Base-by-base conservation (phyloP, 2,888 invertebrate genomes). In the Eupithecia exiguata region DNA sequence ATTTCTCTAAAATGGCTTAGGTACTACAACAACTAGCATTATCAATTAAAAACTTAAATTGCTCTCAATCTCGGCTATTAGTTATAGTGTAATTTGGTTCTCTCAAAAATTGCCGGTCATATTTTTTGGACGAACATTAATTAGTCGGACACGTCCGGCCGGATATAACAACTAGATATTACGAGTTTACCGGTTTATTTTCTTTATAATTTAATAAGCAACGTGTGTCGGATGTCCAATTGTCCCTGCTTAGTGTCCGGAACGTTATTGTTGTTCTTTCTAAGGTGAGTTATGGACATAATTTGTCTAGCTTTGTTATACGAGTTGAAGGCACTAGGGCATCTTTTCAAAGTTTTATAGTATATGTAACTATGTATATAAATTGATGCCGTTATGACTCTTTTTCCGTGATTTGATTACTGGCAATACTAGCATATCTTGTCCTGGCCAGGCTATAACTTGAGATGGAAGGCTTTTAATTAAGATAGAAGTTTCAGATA, bases 171-270 rank as follows among this genome's bases (percentile, higher is more conserved):
- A 68, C 72, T 65, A 58, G 58, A 5, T 66, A 65, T 63, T 46
- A 80, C 75, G 75, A 79, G 72, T 82, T 82, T 85, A 88, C 88
- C 86, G 86, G 90, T 88, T 87, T 90, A 84, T 90, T 91, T 92
- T 91, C 88, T 89, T 91, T 89, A 89, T 92, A 91, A 93, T 93
- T 92, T 91, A 93, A 92, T 91, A 92, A 91, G 89, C 81, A 85
- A 82, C 91, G 87, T 89, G 92, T 91, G 92, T 89, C 90, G 87
- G 90, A 87, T 86, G 85, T 86, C 82, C 85, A 82, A 88, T 91
- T 90, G 90, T 90, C 83, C 78, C 80, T 89, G 89, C 73, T 82
- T 87, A 89, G 79, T 78, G 68, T 86, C 85, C 91, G 90, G 91
- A 87, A 92, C 92, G 86, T 35, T 38, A 68, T 21, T 74, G 72